A percentile compares a stretch with the other conserved stretches of the same genome.
Evolutionary conservation across 2,797 vertebrate genomes (phyloP).

Genomic region (Cercopithecus mitis): DNA sequence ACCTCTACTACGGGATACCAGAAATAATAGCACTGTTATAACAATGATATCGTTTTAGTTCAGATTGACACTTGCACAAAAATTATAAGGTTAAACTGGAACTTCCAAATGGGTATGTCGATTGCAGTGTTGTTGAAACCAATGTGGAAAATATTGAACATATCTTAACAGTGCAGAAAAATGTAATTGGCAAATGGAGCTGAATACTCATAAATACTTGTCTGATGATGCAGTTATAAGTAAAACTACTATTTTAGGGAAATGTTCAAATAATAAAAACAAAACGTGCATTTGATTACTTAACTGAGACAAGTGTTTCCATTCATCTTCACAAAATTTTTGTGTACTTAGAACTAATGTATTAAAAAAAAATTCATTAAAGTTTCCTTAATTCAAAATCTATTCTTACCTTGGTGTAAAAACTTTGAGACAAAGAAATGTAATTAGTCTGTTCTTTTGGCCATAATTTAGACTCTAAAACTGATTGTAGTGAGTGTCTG

Average conservation of each 20-base stretch:
- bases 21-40: constrained; percentile 38
- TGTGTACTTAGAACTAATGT: neutral
- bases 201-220: neutral
- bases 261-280: neutral
- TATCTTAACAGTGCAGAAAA: neutral
- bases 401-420: neutral
- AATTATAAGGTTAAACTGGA: neutral
- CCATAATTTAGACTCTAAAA: neutral
- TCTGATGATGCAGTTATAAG: neutral
- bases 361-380: neutral
- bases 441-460: neutral
- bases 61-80: neutral
- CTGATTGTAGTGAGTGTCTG: neutral
- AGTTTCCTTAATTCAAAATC: constrained; percentile 28
- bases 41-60: constrained; percentile 23
- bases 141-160: neutral
- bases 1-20: neutral
- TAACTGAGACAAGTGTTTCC: neutral
- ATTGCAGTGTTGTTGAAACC: neutral
- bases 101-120: neutral
- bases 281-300: neutral
- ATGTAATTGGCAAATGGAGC: neutral
- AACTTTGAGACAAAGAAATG: neutral
- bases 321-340: neutral
- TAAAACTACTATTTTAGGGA: neutral